Evolutionary conservation across 1,140 invertebrate species (phyloP), one percentile per base, ranked within the genome.

Genomic region (Tetragonula clypearis): DNA sequence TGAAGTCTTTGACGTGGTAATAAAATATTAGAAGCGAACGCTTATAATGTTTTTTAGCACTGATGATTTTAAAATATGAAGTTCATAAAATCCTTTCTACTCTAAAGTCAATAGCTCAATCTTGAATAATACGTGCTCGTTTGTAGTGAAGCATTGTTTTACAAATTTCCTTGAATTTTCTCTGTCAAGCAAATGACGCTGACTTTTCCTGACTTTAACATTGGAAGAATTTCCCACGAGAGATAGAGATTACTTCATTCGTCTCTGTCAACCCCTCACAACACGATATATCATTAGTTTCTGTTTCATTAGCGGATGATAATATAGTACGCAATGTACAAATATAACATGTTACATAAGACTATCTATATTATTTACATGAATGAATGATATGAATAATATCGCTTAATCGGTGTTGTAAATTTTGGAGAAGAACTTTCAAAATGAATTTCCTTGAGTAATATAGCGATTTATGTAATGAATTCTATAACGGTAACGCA

Each of bases 1-100:
- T 69, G 69, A 82, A 66, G 65, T 86, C 21, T 91, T 85, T n/a
- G 78, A 89, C 30, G 66, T 85, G 80, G 89, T 89, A 82, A 86
- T 30, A 30, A 30, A 30, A 30, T n/a, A 26, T 17, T 21, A 1
- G 49, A 35, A 21, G 1, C 66, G n/a, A 62, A 62, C 12, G n/a
- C 60, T 62, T 12, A n/a, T n/a, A n/a, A 62, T 23, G 11, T 23
- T 23, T 2, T 62, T 62, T 9, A 62, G 23, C 23, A 23, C 60
- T n/a, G 41, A 41, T 41, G 5, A 41, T 41, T 41, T 41, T 41
- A 41, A 41, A 41, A 41, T 6, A 8, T 5, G 41, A 41, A 41
- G 41, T 41, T 41, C 41, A 49, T 49, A 8, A 49, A 49, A 49
- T 49, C 4, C 41, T 41, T 41, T 30, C 30, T 49, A 11, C 6